phyloP scores from a whole-genome alignment of 2,888 invertebrate species.

The Andrena bucephala region DNA sequence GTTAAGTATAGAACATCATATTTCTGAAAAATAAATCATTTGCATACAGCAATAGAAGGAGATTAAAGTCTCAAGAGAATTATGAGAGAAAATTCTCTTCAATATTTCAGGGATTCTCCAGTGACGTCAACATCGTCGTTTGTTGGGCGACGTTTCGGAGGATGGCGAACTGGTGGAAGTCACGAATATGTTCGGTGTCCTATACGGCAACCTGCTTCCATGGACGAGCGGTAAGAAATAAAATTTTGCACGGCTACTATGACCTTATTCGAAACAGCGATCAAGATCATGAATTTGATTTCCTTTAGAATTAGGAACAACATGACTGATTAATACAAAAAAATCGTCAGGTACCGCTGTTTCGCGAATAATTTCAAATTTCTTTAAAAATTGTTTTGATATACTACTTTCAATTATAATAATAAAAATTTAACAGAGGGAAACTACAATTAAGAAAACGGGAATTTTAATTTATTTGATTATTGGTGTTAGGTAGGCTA shows the following conservation, averaged over 20 bases:
- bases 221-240: constrained; percentile 81
- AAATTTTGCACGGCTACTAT: background rate
- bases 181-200: constrained; percentile 83
- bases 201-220: constrained; percentile 81
- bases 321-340: background rate
- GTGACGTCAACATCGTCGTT: constrained; percentile 74
- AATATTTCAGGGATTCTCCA: constrained; percentile 71
- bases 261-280: background rate
- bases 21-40: no score
- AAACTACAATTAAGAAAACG: background rate
- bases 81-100: background rate
- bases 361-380: background rate
- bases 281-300: background rate
- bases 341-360: no score
- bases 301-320: background rate
- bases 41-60: no score
- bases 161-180: constrained; percentile 80
- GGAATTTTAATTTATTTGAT: background rate
- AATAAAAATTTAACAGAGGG: background rate
- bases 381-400: background rate
- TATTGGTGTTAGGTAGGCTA: background rate
- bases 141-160: constrained; percentile 78
- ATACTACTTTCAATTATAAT: background rate
- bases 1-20: no score
- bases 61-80: background rate